phyloP scores from a whole-genome alignment of 1,140 invertebrate genomes.

The Stegodyphus dumicola region DNA sequence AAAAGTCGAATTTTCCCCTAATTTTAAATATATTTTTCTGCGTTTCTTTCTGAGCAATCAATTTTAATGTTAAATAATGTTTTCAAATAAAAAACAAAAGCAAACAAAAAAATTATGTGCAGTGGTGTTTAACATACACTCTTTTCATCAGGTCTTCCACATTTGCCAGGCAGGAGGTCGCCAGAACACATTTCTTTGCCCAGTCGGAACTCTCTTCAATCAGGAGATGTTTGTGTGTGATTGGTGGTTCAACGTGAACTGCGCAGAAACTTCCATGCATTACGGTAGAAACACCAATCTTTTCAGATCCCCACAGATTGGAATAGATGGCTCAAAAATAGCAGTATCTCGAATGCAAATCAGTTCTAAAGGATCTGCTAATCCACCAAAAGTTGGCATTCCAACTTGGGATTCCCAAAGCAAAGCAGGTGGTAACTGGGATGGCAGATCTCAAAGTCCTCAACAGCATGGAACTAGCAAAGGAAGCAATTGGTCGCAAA shows the following conservation, averaged over 20 bases:
- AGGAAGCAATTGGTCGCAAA: background rate
- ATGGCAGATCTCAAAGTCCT: background rate
- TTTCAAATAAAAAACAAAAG: no score
- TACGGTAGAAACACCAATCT: conserved; percentile 70
- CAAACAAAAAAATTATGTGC: no score
- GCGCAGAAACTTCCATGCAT: conserved; percentile 72
- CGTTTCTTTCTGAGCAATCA: no score
- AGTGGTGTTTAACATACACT: no score
- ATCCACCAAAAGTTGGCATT: conserved; percentile 21
- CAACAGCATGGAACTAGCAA: background rate
- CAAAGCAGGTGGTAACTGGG: background rate
- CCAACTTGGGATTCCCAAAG: conserved; percentile 3
- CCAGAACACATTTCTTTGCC: conserved; percentile 80
- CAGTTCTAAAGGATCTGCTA: background rate
- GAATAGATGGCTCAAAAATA: conserved; percentile 64
- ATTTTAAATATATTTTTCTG: no score
- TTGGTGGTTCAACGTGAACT: conserved; percentile 94
- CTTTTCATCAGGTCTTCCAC: conserved; percentile 71
- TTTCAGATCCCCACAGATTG: conserved; percentile 63
- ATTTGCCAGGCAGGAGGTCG: conserved; percentile 72
- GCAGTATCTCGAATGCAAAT: background rate
- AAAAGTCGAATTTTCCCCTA: no score
- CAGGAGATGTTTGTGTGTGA: conserved; percentile 88
- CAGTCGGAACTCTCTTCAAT: conserved; percentile 89
- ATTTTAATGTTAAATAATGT: no score